Percentiles rank a stretch among this genome's conserved stretches.
Evolutionary conservation across 2,797 vertebrate species (phyloP).

Genomic region (Masticophis lateralis): DNA sequence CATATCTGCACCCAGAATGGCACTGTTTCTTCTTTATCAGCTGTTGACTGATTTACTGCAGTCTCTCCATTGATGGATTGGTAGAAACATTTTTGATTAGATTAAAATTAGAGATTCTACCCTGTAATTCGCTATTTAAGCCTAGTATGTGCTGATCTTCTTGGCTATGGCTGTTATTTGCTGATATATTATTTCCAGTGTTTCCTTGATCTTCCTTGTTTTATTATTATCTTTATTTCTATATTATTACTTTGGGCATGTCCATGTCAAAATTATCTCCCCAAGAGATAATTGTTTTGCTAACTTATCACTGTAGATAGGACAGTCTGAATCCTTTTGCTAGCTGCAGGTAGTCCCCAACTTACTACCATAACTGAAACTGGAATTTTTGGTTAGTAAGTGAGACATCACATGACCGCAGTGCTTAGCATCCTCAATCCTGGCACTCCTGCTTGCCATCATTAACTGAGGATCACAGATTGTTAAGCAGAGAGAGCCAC

Average conservation of each 20-base stretch:
- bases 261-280: not conserved
- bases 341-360: not conserved
- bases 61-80: not conserved
- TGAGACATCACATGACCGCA: not conserved
- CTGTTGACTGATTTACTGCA: not conserved
- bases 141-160: not conserved
- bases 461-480: not conserved
- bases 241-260: not conserved
- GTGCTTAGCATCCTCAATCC: not conserved
- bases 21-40: not conserved
- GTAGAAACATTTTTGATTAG: not conserved
- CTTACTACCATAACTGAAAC: not conserved
- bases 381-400: not conserved
- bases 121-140: not conserved
- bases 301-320: not conserved
- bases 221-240: not conserved
- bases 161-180: not conserved
- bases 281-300: not conserved
- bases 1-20: not conserved
- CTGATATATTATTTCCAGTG: not conserved
- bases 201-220: not conserved
- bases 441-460: not conserved
- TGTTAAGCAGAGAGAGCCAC: not conserved
- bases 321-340: not conserved
- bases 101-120: not conserved